phyloP scores from a whole-genome alignment of 2,113 vertebrate genomes.

The Smithornis capensis region DNA sequence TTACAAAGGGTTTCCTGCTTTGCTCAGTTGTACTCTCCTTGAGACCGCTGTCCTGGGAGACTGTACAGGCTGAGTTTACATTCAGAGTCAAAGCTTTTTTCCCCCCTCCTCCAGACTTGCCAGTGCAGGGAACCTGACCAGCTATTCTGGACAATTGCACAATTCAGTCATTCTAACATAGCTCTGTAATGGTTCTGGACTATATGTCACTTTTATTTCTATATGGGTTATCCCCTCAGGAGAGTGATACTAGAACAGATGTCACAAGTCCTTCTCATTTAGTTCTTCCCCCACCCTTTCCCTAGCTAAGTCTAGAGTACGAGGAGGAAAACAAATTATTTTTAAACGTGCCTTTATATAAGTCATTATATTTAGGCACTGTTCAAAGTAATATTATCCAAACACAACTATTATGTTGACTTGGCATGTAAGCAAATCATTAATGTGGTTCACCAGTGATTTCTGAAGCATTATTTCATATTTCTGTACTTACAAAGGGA shows the following conservation, averaged over 20 bases:
- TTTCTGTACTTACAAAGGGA: slow-evolving; percentile 23
- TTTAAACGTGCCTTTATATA: slow-evolving; percentile 27
- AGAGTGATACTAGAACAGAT: background rate
- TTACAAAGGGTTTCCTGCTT: background rate
- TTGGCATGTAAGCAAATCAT: slow-evolving; percentile 40
- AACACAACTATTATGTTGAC: slow-evolving; percentile 41
- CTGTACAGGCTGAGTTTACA: background rate
- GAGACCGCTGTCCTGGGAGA: background rate
- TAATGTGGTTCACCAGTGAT: slow-evolving; percentile 53
- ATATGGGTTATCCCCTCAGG: background rate
- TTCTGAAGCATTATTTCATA: slow-evolving; percentile 51
- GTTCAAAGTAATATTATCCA: slow-evolving; percentile 43
- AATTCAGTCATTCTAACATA: background rate
- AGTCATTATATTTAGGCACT: slow-evolving; percentile 32
- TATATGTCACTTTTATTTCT: background rate
- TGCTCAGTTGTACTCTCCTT: background rate
- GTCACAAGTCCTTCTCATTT: background rate
- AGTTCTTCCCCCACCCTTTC: background rate
- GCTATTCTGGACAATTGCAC: background rate
- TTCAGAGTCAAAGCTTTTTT: background rate
- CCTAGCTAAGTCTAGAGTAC: background rate
- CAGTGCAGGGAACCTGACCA: background rate
- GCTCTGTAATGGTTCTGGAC: background rate
- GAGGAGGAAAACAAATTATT: slow-evolving; percentile 26
- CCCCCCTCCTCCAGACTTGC: background rate